phyloP scores from a whole-genome alignment of 1,140 invertebrate species.

The Brachionus manjavacas region DNA sequence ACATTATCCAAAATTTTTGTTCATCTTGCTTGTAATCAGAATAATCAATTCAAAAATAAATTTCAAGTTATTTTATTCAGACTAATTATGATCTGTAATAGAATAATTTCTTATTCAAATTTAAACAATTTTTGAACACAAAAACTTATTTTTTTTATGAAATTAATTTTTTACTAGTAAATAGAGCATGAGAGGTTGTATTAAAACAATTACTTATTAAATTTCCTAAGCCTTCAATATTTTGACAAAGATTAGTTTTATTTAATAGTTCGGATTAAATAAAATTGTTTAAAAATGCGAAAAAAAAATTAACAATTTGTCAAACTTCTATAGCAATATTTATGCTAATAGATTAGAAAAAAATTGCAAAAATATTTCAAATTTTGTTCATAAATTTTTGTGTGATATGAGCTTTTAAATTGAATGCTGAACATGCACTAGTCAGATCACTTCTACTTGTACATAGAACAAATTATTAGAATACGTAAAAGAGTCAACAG shows the following conservation, averaged over 20 bases:
- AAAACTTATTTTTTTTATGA: neutral
- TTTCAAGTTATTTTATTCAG: neutral
- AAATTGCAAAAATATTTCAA: neutral
- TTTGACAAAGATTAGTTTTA: neutral
- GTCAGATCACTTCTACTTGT: neutral
- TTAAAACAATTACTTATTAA: neutral
- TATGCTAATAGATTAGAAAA: neutral
- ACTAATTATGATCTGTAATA: neutral
- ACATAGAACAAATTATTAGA: neutral
- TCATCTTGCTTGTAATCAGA: neutral
- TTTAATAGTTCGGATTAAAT: neutral
- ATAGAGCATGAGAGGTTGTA: neutral
- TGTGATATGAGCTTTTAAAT: neutral
- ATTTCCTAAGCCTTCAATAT: neutral
- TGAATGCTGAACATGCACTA: neutral
- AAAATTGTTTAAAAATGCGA: neutral
- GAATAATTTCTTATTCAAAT: neutral
- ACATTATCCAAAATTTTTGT: neutral
- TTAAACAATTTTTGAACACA: neutral
- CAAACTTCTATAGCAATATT: neutral
- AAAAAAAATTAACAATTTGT: neutral
- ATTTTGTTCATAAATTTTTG: conserved; percentile 5
- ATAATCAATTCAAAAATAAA: neutral
- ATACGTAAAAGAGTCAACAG: neutral
- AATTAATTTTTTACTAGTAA: neutral